phyloP scores from a whole-genome alignment of 2,797 vertebrate genomes.

The Octomys mimax region DNA sequence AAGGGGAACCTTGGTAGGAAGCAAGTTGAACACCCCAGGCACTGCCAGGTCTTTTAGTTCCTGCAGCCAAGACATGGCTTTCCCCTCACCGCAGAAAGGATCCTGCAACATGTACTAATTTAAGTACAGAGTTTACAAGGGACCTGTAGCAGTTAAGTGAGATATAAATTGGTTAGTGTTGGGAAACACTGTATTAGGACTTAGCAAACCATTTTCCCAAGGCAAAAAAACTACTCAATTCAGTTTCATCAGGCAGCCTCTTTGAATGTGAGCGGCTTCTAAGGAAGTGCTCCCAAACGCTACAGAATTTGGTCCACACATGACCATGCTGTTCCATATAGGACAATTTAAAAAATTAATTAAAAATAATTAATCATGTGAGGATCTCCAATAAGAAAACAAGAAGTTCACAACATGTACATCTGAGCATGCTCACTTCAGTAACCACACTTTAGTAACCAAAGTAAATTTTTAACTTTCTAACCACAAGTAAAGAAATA shows the following conservation, averaged over 20 bases:
- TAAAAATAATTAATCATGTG: not conserved
- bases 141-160: not conserved
- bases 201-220: not conserved
- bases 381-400: conserved; percentile 10
- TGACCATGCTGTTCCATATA: not conserved
- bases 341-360: not conserved
- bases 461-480: conserved; percentile 42
- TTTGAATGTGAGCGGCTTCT: not conserved
- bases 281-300: not conserved
- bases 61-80: not conserved
- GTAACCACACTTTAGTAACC: not conserved
- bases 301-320: not conserved
- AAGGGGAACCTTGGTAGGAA: not conserved
- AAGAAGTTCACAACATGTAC: not conserved
- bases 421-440: not conserved
- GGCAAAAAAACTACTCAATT: not conserved
- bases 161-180: not conserved
- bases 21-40: not conserved
- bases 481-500: conserved; percentile 6
- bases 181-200: not conserved
- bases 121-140: not conserved
- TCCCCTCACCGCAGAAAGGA: not conserved
- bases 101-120: not conserved
- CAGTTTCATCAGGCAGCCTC: not conserved
- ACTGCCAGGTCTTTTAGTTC: not conserved